These are phyloP conservation scores for Lindbergichthys nudifrons DNA, from an alignment of 2,797 vertebrate genomes.

Conservation along the genomic window DNA sequence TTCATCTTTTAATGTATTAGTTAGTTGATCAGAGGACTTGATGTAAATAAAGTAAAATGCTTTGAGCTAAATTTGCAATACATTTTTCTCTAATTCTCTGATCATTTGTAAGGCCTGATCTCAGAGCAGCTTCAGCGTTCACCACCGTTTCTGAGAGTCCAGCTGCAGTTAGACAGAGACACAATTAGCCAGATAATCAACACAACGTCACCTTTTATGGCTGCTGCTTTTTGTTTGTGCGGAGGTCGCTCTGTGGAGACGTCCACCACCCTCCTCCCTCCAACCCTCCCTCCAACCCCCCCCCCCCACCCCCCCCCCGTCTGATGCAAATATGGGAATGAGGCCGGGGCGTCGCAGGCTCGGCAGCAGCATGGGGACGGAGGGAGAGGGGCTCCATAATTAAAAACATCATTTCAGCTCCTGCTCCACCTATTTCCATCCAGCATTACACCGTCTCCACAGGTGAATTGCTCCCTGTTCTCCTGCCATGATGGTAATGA, in stretches of 20 bases:
- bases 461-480: conserved; percentile 81
- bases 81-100: not conserved
- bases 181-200: conserved; percentile 71
- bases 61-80: not conserved
- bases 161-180: conserved; percentile 54
- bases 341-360: conserved; percentile 62
- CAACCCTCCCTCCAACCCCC: no score
- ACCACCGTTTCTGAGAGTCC: conserved; percentile 53
- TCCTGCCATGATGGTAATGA: conserved; percentile 80
- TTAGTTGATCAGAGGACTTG: not conserved
- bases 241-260: not conserved
- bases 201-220: conserved; percentile 27
- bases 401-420: conserved; percentile 83
- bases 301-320: conserved; percentile 14
- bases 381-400: conserved; percentile 75
- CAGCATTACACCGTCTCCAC: conserved; percentile 56
- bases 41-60: not conserved
- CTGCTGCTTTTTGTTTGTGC: conserved; percentile 40
- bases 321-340: conserved; percentile 83
- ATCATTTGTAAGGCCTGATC: not conserved
- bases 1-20: not conserved
- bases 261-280: not conserved
- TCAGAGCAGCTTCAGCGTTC: conserved; percentile 1
- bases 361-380: conserved; percentile 51
- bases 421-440: conserved; percentile 78